Evolutionary conservation across 2,113 vertebrate species (phyloP).

Genomic region (Sander vitreus): DNA sequence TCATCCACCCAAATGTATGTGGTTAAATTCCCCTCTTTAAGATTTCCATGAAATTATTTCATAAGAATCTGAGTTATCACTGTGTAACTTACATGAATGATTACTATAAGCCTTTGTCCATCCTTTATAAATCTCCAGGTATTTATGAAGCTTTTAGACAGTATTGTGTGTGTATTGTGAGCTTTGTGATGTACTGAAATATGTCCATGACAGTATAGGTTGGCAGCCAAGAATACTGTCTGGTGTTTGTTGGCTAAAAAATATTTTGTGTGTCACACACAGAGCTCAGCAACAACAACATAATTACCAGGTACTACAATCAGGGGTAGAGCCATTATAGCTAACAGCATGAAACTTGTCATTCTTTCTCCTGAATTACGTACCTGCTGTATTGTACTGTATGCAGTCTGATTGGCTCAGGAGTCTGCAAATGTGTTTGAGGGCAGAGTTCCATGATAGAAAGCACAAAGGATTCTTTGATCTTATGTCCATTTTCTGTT

Average conservation of each 20-base stretch:
- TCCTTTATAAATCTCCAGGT: neutral
- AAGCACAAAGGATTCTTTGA: conserved; percentile 9
- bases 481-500: neutral
- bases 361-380: conserved; percentile 62
- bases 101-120: neutral
- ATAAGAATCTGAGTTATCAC: no score
- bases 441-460: neutral
- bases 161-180: neutral
- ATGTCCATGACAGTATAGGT: neutral
- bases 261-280: conserved; percentile 1
- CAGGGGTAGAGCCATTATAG: conserved; percentile 26
- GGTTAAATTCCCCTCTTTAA: neutral
- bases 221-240: neutral
- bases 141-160: neutral
- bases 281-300: conserved; percentile 36
- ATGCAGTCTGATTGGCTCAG: conserved; percentile 32
- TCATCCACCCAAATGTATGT: neutral
- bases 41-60: no score
- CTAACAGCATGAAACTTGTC: conserved; percentile 49
- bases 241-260: conserved; percentile 1
- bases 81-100: neutral
- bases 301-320: conserved; percentile 57
- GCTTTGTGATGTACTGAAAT: conserved; percentile 1
- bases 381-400: conserved; percentile 13
- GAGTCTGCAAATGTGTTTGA: conserved; percentile 26